phyloP scores from a whole-genome alignment of 2,888 invertebrate species.

The Catocala nupta region DNA sequence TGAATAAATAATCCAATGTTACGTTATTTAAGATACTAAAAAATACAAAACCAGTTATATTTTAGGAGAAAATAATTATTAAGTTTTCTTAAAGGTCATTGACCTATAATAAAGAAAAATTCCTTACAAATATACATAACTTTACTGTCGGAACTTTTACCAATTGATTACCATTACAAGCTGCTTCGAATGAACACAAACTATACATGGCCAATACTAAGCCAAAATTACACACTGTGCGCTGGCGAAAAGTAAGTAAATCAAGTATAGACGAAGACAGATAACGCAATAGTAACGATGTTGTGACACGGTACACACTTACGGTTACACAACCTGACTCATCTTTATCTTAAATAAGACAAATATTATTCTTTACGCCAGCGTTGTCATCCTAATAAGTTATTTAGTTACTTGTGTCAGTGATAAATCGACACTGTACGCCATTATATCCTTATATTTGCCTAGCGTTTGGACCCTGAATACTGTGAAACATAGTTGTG shows the following conservation, averaged over 20 bases:
- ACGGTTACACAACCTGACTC: conserved; percentile 49
- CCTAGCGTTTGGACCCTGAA: conserved; percentile 54
- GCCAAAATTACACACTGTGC: too few species aligned
- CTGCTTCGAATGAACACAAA: too few species aligned
- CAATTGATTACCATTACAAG: too few species aligned
- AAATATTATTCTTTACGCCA: conserved; percentile 57
- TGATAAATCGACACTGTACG: conserved; percentile 63
- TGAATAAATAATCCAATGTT: too few species aligned
- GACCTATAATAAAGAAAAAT: too few species aligned
- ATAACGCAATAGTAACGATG: conserved; percentile 4
- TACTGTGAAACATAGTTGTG: conserved; percentile 56
- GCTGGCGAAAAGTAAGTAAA: neutral
- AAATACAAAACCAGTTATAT: too few species aligned
- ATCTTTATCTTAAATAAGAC: conserved; percentile 57
- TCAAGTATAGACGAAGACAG: neutral
- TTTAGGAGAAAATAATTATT: too few species aligned
- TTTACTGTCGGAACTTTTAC: too few species aligned
- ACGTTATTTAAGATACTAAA: too few species aligned
- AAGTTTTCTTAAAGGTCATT: too few species aligned
- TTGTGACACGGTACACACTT: conserved; percentile 19
- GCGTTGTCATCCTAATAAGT: conserved; percentile 61
- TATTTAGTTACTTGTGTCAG: conserved; percentile 68
- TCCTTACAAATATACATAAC: too few species aligned
- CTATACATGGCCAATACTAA: too few species aligned
- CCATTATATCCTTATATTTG: conserved; percentile 56